phyloP scores from a whole-genome alignment of 2,888 invertebrate genomes.

The Teleogryllus oceanicus region DNA sequence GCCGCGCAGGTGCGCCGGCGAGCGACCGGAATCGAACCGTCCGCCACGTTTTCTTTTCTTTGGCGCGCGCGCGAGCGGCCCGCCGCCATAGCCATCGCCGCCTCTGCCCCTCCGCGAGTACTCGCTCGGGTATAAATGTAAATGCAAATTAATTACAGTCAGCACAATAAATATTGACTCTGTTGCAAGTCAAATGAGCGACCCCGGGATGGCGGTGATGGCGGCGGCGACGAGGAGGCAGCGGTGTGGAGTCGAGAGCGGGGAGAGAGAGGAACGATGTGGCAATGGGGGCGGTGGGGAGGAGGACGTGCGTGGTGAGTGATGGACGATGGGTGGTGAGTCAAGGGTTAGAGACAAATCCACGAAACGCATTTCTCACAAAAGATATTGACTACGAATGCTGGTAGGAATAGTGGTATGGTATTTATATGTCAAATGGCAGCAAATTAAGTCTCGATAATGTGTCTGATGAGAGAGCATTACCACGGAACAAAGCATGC shows the following conservation, averaged over 20 bases:
- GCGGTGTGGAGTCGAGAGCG: neutral
- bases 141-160: constrained; percentile 18
- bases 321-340: too few species aligned
- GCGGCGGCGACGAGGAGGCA: neutral
- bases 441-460: too few species aligned
- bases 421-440: too few species aligned
- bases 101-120: neutral
- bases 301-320: too few species aligned
- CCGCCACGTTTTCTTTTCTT: neutral
- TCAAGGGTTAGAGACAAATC: too few species aligned
- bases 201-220: neutral
- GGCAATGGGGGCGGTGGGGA: too few species aligned
- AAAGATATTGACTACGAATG: too few species aligned
- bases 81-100: neutral
- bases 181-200: constrained; percentile 4
- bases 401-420: too few species aligned
- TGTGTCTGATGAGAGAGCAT: too few species aligned
- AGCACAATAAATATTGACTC: constrained; percentile 18
- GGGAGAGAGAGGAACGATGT: neutral
- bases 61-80: neutral
- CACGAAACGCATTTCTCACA: too few species aligned
- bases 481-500: too few species aligned
- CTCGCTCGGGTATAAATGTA: neutral
- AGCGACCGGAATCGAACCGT: neutral
- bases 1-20: neutral